Evolutionary conservation across 2,888 invertebrate species (phyloP), one percentile per base, ranked within the genome.

Genomic region (Nudaria mundana): DNA sequence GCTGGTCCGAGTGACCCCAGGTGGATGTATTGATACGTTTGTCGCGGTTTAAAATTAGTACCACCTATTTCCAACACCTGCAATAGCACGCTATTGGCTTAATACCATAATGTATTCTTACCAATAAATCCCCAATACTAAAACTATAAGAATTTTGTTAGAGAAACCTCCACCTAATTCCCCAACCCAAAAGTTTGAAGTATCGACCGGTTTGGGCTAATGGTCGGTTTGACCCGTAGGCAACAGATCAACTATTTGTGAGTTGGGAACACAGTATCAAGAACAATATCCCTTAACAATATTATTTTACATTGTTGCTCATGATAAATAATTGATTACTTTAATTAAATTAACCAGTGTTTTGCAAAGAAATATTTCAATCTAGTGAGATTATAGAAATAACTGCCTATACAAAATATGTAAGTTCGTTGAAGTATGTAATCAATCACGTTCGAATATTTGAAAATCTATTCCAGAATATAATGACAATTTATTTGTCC

Each of bases 191-290:
- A 56, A 56, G 42, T 52, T 56, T 36, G 30, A 23, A 33, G 14
- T 36, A 32, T 30, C 6, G 26, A 29, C 30, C 24, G 20, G 11
- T 22, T 5, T 34, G 13, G 23, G 8, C 7, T 12, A 16, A 23
- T 4, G 31, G 32, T 29, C 35, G 22, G 12, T 20, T 40, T 23
- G 44, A 32, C 32, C 14, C 28, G 35, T 37, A 35, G 39, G 25
- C n/a, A 37, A 45, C 52, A 56, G 43, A 16, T 26, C 30, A 33
- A 49, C 30, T 44, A 56, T 49, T 49, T 43, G 29, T 37, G 22
- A 30, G 22, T 39, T 22, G 5, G 12, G 16, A 15, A 22, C 18
- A 15, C 29, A 28, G 22, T 34, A 30, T 30, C 40, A 16, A 40
- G 43, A 46, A 46, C 37, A 49, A 48, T 43, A 49, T 44, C 35